Evolutionary conservation across 2,797 vertebrate genomes (phyloP), one percentile per base, ranked within the genome.

Genomic region (Streptopelia turtur): DNA sequence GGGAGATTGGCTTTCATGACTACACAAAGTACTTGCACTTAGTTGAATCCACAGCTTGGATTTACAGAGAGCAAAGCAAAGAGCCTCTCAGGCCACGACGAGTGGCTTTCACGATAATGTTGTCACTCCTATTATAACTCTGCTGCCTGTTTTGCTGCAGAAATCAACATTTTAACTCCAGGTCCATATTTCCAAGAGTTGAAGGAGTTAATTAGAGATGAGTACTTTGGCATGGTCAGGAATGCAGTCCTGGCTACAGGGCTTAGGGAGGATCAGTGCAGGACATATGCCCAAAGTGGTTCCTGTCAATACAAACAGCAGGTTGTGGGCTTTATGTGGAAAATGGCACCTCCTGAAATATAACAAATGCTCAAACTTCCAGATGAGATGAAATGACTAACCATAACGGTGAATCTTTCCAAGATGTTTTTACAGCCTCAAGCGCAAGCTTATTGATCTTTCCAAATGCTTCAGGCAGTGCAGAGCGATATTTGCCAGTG

Each of bases 241-340:
- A 70, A 2, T 3, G 30, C 8, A 45, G 31, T 17, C 25, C 49
- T 75, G 60, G 22, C 21, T 31, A 59, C 28, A 22, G 21, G 12
- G 24, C 1, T 65, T 45, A 11, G 64, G 57, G 25, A 65, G 27
- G 11, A 20, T 33, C 27, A 0, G 8, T 23, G 22, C 4, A 15
- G 39, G 47, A 53, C 33, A 13, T 2, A 8, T 21, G 14, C 23
- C 6, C 9, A 1, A 28, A 55, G 25, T 45, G 10, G 3, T 57
- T 70, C 31, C 60, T 60, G 7, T 35, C 0, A 0, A 11, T 39
- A 39, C 28, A 49, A 66, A 10, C 23, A 50, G 69, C 17, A n/a
- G 6, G 18, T 33, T 28, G 17, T 24, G 27, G 45, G 10, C 50
- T 68, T 64, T 8, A 8, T 22, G 33, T 61, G 52, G 66, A 25